Evolutionary conservation across 2,113 vertebrate genomes (phyloP).

Genomic region (Muscicapa adusta): DNA sequence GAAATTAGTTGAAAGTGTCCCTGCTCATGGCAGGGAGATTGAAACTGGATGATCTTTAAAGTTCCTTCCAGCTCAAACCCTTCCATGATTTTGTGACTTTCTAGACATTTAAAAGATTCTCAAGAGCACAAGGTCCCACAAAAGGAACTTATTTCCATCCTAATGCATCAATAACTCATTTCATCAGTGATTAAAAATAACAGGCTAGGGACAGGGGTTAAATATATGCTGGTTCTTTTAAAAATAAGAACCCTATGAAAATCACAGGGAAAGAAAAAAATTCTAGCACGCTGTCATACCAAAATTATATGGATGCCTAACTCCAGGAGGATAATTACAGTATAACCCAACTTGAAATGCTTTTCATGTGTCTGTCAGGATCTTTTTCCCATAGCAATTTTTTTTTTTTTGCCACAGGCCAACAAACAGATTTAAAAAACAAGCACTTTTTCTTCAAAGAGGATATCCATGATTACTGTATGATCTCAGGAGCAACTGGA

Average conservation of each 20-base stretch:
- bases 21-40: not conserved
- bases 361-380: constrained; percentile 48
- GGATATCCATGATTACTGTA: not conserved
- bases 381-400: not conserved
- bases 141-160: not conserved
- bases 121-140: not conserved
- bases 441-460: constrained; percentile 10
- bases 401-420: constrained; percentile 11
- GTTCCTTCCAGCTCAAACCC: not conserved
- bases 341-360: constrained; percentile 26
- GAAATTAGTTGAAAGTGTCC: not conserved
- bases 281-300: not conserved
- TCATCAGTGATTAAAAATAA: not conserved
- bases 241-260: not conserved
- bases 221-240: not conserved
- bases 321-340: constrained; percentile 46
- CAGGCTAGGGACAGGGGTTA: not conserved
- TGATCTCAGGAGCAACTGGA: not conserved
- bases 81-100: not conserved
- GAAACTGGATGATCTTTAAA: not conserved
- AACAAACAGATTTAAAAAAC: not conserved
- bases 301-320: constrained; percentile 29
- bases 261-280: not conserved
- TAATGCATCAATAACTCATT: not conserved
- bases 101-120: not conserved